phyloP scores from a whole-genome alignment of 2,113 vertebrate genomes.

The Crocuta crocuta region DNA sequence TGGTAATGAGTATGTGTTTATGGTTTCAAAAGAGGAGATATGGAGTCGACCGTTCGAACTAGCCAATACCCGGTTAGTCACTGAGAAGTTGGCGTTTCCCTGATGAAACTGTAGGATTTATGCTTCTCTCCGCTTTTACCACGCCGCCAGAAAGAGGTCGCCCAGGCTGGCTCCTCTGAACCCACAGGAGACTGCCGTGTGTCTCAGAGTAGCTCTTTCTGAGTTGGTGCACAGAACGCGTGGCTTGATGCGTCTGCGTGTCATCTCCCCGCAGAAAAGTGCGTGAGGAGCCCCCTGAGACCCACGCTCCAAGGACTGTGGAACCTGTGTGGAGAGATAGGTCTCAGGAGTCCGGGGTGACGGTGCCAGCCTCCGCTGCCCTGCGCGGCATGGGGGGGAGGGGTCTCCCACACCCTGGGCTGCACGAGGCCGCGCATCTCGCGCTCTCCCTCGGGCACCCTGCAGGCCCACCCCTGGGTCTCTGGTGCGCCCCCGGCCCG shows the following conservation, averaged over 20 bases:
- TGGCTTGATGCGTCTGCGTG: fast-evolving
- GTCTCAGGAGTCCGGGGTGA: neutral
- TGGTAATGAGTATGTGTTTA: neutral
- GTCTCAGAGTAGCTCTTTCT: neutral
- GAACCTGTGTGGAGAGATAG: neutral
- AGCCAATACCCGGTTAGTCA: neutral
- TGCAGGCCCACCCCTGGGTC: neutral
- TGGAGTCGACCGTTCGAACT: too few relatives aligned
- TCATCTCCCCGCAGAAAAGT: fast-evolving
- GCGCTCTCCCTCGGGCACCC: neutral
- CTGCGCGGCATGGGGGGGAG: neutral
- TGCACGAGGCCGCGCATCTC: neutral
- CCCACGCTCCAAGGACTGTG: fast-evolving
- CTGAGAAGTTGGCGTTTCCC: neutral
- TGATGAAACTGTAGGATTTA: neutral
- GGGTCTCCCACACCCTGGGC: neutral
- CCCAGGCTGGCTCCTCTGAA: neutral
- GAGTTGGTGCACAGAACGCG: neutral
- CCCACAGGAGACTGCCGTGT: neutral
- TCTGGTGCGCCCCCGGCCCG: fast-evolving
- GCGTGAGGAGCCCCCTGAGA: fast-evolving
- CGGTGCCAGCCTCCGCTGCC: neutral
- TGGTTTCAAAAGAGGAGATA: neutral
- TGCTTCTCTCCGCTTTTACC: neutral
- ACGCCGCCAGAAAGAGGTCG: fast-evolving